Evolutionary conservation across 2,888 invertebrate genomes (phyloP).

Genomic region (Eupeodes latifasciatus): DNA sequence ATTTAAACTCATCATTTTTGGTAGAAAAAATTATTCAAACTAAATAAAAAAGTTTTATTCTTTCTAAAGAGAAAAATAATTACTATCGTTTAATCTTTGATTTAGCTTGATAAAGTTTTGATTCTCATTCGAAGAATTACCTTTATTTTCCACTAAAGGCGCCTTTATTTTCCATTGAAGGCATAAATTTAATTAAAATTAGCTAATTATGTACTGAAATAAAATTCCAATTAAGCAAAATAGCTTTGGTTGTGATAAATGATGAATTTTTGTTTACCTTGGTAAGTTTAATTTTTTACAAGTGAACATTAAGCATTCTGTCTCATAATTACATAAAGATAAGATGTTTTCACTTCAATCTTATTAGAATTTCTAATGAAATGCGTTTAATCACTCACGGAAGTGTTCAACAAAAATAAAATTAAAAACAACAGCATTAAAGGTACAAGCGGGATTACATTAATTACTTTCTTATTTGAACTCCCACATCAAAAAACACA

Average conservation of each 20-base stretch:
- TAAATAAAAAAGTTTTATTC: too few relatives aligned
- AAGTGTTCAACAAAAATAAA: constrained; percentile 5
- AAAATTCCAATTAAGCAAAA: neutral
- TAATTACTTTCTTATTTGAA: constrained; percentile 35
- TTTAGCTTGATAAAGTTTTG: too few relatives aligned
- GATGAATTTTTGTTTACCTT: neutral
- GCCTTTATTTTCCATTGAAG: neutral
- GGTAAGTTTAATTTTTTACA: neutral
- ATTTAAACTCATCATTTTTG: too few relatives aligned
- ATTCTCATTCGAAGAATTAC: neutral
- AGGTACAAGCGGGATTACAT: constrained; percentile 5
- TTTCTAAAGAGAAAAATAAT: too few relatives aligned
- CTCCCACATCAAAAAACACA: neutral
- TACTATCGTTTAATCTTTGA: too few relatives aligned
- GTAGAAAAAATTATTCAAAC: too few relatives aligned
- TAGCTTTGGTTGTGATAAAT: neutral
- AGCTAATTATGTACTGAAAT: neutral
- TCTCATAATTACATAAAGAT: neutral
- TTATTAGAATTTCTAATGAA: constrained; percentile 4
- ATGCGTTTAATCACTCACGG: constrained; percentile 22
- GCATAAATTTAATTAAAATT: too few relatives aligned
- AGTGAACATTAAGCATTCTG: neutral
- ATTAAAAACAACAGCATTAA: neutral
- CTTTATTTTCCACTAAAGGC: neutral
- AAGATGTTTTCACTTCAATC: neutral